Evolutionary conservation across 2,888 invertebrate genomes (phyloP), one percentile per base, ranked within the genome.

Genomic region (Lutraria lutraria): DNA sequence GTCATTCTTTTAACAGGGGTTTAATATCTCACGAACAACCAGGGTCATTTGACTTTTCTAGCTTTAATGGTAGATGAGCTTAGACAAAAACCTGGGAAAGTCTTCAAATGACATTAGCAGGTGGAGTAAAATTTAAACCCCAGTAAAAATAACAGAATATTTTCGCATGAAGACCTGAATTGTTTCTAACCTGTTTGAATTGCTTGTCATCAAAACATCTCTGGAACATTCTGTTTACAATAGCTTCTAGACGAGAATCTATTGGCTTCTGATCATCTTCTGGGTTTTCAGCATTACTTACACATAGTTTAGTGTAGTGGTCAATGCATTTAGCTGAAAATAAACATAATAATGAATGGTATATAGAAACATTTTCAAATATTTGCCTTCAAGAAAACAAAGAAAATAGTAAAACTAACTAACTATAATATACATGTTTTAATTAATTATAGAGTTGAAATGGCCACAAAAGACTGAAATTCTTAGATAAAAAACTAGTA

Each of bases 191-290:
- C 96, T 99, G 99, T 80, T 99, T 98, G 96, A 98, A 99, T 95
- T 99, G 99, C 56, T 98, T 98, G 96, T 99, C 99, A 92, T 98
- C 98, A 93, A 99, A 97, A 95, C 99, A 99, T 90, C 99, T 97
- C 95, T 99, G 98, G 97, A 99, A 99, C 99, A 99, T 99, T 84
- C 99, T 97, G 96, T 99, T 98, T 0, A 99, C 99, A 93, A 99
- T 98, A 3, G 98, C 98, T 97, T 99, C 99, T 90, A 99, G 97
- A 12, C 97, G 95, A 4, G 95, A 94, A 93, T 97, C 97, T 89
- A 97, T 97, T 2, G 92, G 88, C 34, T 95, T 95, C 76, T 93
- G 93, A 21, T 97, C 96, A n/a, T 97, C 96, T 89, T 98, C 98
- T 95, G 98, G 98, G 89, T 98, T 98, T 90, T 98, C 97, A 56